A percentile compares a stretch with the other conserved stretches of the same genome.
These are phyloP conservation scores for Rugalucina vietnamica DNA, from an alignment of 2,888 invertebrate genomes.

Conservation along the genomic window DNA sequence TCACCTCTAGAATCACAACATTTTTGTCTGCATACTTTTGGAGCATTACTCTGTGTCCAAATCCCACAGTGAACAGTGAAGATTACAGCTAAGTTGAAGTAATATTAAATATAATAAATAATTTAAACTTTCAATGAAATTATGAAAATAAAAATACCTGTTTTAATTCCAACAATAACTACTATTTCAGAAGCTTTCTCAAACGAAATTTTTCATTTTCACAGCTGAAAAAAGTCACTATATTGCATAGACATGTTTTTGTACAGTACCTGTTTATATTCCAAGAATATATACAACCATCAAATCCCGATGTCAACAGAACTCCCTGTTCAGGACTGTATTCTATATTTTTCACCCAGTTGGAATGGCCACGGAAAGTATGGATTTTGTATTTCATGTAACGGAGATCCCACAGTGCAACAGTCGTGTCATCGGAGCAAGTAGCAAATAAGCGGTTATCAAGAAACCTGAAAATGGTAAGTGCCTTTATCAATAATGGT, in stretches of 20 bases:
- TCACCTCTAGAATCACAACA: no score
- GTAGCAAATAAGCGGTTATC: conserved; percentile 95
- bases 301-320: conserved; percentile 95
- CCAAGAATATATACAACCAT: conserved; percentile 97
- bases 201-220: no score
- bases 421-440: conserved; percentile 96
- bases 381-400: conserved; percentile 91
- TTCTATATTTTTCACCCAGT: conserved; percentile 98
- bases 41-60: no score
- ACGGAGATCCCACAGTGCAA: conserved; percentile 96
- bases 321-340: conserved; percentile 93
- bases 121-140: no score
- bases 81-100: no score
- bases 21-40: no score
- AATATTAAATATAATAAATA: no score
- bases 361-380: conserved; percentile 93
- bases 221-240: neutral
- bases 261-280: conserved; percentile 91
- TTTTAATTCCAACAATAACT: neutral
- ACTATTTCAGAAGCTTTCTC: neutral
- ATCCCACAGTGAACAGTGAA: no score
- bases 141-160: no score
- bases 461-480: conserved; percentile 89
- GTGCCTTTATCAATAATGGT: no score
- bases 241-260: conserved; percentile 65